phyloP scores from a whole-genome alignment of 2,797 vertebrate species.

The Epinephelus malabaricus region DNA sequence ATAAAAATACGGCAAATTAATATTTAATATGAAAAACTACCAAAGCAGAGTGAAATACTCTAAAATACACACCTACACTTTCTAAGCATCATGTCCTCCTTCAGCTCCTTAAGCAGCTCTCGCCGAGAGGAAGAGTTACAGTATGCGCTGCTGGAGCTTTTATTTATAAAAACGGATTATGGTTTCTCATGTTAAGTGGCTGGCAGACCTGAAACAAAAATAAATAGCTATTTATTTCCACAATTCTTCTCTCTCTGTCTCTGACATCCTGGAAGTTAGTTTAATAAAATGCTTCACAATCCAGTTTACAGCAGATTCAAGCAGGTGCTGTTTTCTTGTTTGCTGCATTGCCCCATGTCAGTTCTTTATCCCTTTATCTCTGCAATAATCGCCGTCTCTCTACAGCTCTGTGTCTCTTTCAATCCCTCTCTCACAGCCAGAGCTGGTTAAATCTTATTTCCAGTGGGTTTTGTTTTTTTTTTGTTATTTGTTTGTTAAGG shows the following conservation, averaged over 20 bases:
- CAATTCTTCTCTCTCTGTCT: neutral
- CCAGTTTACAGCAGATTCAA: neutral
- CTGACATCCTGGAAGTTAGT: neutral
- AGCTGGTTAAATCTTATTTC: neutral
- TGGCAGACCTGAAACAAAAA: conserved; percentile 11
- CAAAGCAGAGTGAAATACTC: neutral
- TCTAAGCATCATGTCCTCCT: conserved; percentile 3
- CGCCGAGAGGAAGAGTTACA: neutral
- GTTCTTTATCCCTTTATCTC: neutral
- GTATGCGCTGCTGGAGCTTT: conserved; percentile 15
- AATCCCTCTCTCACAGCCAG: conserved; percentile 6
- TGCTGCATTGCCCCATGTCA: neutral
- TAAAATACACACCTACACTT: neutral
- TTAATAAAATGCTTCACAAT: neutral
- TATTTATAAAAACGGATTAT: conserved; percentile 32
- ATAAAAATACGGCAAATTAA: neutral
- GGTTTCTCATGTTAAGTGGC: conserved; percentile 3
- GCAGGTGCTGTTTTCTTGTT: too few species aligned
- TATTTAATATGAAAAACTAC: conserved; percentile 10
- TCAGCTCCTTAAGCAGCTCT: conserved; percentile 27
- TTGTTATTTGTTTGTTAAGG: neutral
- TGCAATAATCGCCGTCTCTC: neutral
- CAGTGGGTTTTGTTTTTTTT: neutral
- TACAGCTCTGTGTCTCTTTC: neutral
- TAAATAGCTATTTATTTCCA: neutral